Evolutionary conservation across 2,113 vertebrate species (phyloP).

Genomic region (Pseudopodoces humilis): DNA sequence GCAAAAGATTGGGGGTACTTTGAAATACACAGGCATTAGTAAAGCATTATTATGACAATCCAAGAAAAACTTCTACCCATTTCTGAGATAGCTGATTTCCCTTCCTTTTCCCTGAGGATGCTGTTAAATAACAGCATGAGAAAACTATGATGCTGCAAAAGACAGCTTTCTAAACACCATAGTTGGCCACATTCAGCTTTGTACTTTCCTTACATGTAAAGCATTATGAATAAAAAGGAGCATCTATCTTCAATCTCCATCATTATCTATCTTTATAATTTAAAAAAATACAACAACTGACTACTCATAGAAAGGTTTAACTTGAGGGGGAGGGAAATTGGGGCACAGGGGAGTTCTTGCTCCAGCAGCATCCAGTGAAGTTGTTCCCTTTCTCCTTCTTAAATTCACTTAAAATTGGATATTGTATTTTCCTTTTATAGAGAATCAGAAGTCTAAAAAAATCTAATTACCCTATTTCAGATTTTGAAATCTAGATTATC

Average conservation of each 20-base stretch:
- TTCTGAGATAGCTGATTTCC: background rate
- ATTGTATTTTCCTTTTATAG: background rate
- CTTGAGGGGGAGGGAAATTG: background rate
- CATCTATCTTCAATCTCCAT: background rate
- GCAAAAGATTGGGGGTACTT: background rate
- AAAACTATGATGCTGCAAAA: background rate
- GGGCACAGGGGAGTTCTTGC: background rate
- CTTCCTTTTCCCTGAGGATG: background rate
- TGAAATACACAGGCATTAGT: background rate
- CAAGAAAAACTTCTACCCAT: background rate
- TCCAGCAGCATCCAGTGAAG: background rate
- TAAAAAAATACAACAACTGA: background rate
- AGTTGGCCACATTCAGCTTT: background rate
- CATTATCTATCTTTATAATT: background rate
- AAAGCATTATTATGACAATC: background rate
- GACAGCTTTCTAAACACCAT: background rate
- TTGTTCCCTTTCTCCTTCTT: background rate
- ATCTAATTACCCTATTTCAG: background rate
- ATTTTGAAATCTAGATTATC: background rate
- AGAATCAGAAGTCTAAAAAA: background rate
- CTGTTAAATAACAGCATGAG: background rate
- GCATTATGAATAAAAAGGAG: background rate
- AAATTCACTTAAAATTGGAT: background rate
- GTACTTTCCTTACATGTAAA: background rate
- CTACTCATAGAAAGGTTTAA: background rate